Percentiles rank a stretch among this genome's conserved stretches.
Evolutionary conservation across 2,113 vertebrate genomes (phyloP).

Genomic region (Heliornis fulica): DNA sequence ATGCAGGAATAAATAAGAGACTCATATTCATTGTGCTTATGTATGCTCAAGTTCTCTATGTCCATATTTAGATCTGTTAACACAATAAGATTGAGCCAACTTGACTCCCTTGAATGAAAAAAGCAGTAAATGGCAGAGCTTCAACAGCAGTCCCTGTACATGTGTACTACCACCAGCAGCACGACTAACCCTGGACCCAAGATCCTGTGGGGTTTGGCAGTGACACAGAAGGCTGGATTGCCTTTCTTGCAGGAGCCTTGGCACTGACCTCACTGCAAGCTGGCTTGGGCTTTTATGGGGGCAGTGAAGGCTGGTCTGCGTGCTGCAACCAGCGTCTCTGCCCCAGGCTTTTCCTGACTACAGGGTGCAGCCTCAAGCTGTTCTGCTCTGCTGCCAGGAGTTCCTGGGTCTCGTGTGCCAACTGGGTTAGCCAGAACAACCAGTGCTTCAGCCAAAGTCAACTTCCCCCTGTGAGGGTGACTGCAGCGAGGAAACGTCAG

Average conservation of each 20-base stretch:
- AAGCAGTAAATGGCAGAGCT: constrained; percentile 26
- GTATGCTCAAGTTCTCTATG: constrained; percentile 34
- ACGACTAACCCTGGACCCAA: neutral
- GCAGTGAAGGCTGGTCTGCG: neutral
- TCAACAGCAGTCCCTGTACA: neutral
- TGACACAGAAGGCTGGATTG: constrained; percentile 13
- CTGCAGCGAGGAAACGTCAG: neutral
- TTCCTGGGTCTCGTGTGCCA: neutral
- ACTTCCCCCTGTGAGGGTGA: neutral
- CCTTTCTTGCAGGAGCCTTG: neutral
- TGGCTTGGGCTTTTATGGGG: neutral
- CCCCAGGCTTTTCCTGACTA: neutral
- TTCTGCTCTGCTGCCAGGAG: neutral
- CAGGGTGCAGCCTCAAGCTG: neutral
- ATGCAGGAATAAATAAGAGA: constrained; percentile 6
- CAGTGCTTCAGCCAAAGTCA: constrained; percentile 36
- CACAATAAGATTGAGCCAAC: constrained; percentile 18
- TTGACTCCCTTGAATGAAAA: constrained; percentile 32
- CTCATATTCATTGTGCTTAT: constrained; percentile 40
- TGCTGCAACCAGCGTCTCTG: neutral
- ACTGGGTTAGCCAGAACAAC: constrained; percentile 33
- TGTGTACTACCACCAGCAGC: constrained; percentile 14
- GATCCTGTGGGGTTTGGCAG: constrained; percentile 27
- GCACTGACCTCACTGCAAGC: neutral
- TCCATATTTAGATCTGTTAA: constrained; percentile 46